Conservation (phyloP, 2,888 invertebrate species). For the Leptinotarsa peninsularis region DNA sequence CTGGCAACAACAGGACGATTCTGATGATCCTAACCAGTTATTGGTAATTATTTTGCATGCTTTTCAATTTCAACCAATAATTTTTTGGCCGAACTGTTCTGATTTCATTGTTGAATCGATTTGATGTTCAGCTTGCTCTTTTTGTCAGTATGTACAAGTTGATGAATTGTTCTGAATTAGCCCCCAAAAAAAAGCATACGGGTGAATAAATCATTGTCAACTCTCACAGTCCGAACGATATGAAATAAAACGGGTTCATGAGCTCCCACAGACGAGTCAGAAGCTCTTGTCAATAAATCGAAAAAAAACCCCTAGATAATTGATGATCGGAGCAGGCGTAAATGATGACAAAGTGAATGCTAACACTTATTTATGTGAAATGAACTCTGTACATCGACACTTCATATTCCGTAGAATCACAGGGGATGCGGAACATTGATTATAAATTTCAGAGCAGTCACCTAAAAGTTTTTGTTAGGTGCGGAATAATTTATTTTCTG, state of each 20-base stretch:
- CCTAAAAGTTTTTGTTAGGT: no score
- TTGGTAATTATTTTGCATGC: no score
- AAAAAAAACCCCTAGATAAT: not conserved
- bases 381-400: not conserved
- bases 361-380: not conserved
- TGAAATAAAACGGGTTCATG: not conserved
- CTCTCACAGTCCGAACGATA: not conserved
- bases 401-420: no score
- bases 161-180: not conserved
- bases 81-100: no score
- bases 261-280: not conserved
- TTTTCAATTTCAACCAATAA: no score
- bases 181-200: not conserved
- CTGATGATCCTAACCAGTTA: no score
- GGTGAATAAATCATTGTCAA: not conserved
- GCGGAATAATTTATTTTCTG: no score
- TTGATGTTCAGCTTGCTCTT: no score
- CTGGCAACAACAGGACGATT: no score
- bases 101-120: no score
- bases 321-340: not conserved
- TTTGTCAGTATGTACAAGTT: not conserved
- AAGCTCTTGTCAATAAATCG: not conserved
- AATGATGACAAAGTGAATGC: not conserved
- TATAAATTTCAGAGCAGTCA: no score
- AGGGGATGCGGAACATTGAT: no score